Conservation (phyloP, 2,113 vertebrate species). For the Origma solitaria region DNA sequence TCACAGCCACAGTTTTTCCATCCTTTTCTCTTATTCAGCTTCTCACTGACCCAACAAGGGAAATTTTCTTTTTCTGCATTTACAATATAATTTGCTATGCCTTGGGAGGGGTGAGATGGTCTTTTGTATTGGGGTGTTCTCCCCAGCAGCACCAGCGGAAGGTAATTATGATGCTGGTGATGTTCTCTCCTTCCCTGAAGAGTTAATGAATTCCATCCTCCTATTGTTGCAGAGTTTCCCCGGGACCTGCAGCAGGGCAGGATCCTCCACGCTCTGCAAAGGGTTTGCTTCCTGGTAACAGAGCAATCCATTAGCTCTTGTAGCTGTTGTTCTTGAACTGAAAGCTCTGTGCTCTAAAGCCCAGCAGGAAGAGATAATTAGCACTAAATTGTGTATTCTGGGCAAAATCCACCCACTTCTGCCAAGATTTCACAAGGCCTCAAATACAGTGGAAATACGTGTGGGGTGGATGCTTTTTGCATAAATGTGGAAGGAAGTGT, state of each 20-base stretch:
- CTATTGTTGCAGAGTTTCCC: conserved; percentile 10
- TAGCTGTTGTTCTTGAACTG: conserved; percentile 36
- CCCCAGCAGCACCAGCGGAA: not conserved
- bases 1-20: not conserved
- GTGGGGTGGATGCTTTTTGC: conserved; percentile 8
- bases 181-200: not conserved
- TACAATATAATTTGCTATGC: not conserved
- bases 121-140: not conserved
- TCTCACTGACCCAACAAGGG: not conserved
- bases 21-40: not conserved
- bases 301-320: conserved; percentile 33
- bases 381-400: conserved; percentile 55
- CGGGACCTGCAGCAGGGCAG: not conserved
- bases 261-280: not conserved
- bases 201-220: conserved; percentile 31
- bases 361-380: conserved; percentile 60
- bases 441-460: not conserved
- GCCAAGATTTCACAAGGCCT: conserved; percentile 28
- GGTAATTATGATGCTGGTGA: not conserved
- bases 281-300: conserved; percentile 54
- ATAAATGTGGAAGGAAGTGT: conserved; percentile 39
- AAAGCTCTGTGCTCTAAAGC: conserved; percentile 44
- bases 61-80: not conserved
- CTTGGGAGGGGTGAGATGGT: not conserved
- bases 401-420: conserved; percentile 49